Evolutionary conservation across 2,113 vertebrate genomes (phyloP).

Genomic region (Camarhynchus parvulus): DNA sequence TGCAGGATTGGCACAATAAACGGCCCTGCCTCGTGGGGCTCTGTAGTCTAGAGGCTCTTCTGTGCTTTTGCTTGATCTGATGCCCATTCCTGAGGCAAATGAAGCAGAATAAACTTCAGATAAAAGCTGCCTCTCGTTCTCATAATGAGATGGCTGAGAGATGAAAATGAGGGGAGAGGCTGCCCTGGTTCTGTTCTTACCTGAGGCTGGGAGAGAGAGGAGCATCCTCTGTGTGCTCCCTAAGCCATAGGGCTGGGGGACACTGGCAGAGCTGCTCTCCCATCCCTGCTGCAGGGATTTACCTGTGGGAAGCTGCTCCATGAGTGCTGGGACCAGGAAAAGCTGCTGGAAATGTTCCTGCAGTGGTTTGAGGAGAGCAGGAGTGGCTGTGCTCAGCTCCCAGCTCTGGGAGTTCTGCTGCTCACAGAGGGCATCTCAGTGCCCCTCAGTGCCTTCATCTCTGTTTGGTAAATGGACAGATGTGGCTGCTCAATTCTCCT

Average conservation of each 20-base stretch:
- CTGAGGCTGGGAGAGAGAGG: neutral
- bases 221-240: too few relatives aligned
- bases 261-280: fast-evolving
- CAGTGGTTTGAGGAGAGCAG: neutral
- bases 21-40: neutral
- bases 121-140: neutral
- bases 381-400: neutral
- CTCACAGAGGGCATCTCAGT: neutral
- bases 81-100: neutral
- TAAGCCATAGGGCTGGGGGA: too few relatives aligned
- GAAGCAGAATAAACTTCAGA: neutral
- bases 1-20: neutral
- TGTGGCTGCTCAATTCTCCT: neutral
- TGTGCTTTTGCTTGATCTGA: neutral
- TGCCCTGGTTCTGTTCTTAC: neutral
- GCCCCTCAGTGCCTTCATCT: neutral
- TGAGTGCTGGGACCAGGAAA: neutral
- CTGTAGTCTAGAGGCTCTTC: neutral
- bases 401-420: neutral
- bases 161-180: neutral
- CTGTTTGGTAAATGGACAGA: neutral
- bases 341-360: neutral
- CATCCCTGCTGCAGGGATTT: neutral
- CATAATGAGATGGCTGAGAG: neutral
- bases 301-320: neutral